These are phyloP conservation scores for Pseudocheirus occidentalis DNA, from an alignment of 2,797 vertebrate species.

Conservation along the genomic window DNA sequence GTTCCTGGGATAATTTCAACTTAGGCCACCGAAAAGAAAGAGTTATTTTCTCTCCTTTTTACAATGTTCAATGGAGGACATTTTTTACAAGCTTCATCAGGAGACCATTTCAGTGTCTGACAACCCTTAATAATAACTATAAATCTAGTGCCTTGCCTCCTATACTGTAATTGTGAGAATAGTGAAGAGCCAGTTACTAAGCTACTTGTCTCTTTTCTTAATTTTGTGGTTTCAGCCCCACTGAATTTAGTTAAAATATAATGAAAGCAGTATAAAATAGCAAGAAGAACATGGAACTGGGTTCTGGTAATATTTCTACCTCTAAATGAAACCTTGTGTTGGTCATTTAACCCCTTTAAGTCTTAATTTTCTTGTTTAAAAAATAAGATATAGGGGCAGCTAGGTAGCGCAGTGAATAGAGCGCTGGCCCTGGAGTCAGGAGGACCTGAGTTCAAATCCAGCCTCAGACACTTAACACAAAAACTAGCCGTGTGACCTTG, in stretches of 20 bases:
- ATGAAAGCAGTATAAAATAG: not conserved
- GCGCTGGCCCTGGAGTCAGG: too few species aligned
- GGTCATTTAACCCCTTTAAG: not conserved
- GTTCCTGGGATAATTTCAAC: not conserved
- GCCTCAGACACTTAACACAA: too few species aligned
- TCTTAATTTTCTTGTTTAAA: not conserved
- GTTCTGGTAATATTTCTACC: not conserved
- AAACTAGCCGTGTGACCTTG: too few species aligned
- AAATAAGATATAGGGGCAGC: too few species aligned
- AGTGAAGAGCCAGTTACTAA: slow-evolving; percentile 12
- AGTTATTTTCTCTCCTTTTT: slow-evolving; percentile 45
- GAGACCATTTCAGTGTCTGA: slow-evolving; percentile 43
- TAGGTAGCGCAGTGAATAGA: too few species aligned
- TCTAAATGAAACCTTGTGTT: not conserved
- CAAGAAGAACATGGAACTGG: not conserved
- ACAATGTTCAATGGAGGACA: not conserved
- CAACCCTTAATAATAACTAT: slow-evolving; percentile 29
- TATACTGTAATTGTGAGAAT: slow-evolving; percentile 6
- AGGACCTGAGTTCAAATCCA: too few species aligned
- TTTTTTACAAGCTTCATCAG: slow-evolving; percentile 33
- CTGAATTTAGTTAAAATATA: not conserved
- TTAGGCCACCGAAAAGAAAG: slow-evolving; percentile 31
- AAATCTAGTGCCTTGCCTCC: slow-evolving; percentile 37
- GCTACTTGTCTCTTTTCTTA: slow-evolving; percentile 16
- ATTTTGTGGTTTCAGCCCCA: not conserved